Base-by-base conservation (phyloP, 1,140 invertebrate genomes). In the Drosophila nikananu region DNA sequence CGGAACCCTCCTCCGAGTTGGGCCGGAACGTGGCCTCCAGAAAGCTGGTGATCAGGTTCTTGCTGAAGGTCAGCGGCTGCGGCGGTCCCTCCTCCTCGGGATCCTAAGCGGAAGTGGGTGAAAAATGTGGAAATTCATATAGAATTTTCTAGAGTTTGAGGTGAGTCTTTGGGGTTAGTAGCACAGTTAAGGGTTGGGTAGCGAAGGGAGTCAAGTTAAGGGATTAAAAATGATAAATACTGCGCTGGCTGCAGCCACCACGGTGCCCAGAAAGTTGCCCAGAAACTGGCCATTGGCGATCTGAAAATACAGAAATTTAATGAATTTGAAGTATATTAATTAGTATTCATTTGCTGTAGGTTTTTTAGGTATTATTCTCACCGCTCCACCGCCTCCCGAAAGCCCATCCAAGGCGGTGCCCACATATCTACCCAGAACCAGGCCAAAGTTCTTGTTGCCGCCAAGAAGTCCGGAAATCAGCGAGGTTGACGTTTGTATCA, bases 301-400 rank as follows among this genome's bases (percentile, higher is more conserved):
- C 84, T 87, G 60, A 13, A 83, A 62, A 30, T 25, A 27, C 5
- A 15, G 4, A 5, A 17, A 51, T 4, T 1, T 2, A 64, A 13
- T 12, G n/a, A 13, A 37, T 1, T 0, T 35, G 4, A 15, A 17
- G 23, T 10, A 25, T 15, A 23, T 60, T 41, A 23, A 27, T 27
- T 23, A 8, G n/a, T 19, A 7, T 19, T 9, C 8, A 19, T 30
- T 19, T 32, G 13, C 32, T 4, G 13, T 30, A 54, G 8, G 8
- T 54, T 54, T 19, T 15, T 21, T 1, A 23, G 21, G 0, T 17
- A 30, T 10, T 48, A 9, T 25, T 27, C 80, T n/a, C 93, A 95
- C 94, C 67, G 94, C 93, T 75, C 94, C 94, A 42, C 94, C 94
- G 9, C 94, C 94, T 23, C 93, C 94, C 1, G 94, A 94, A 4